Conservation (phyloP, 2,113 vertebrate species). For the Mungos mungo region DNA sequence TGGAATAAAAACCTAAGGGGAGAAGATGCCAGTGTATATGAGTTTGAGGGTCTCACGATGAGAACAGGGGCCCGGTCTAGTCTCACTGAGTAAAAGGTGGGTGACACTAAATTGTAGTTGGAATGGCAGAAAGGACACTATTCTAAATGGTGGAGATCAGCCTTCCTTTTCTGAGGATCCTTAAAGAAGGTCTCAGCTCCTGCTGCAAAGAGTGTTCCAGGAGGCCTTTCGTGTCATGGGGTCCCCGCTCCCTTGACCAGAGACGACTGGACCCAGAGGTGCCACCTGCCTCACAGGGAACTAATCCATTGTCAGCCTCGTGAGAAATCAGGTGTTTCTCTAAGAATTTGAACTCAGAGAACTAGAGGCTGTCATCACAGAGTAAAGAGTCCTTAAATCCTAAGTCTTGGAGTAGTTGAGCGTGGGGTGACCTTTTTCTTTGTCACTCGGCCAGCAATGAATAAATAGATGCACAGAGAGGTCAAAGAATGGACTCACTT, state of each 20-base stretch:
- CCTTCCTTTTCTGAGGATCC: neutral
- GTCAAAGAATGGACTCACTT: neutral
- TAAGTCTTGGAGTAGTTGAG: neutral
- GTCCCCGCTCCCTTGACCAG: neutral
- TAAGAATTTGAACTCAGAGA: neutral
- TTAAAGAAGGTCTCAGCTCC: neutral
- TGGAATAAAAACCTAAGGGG: neutral
- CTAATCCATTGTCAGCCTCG: neutral
- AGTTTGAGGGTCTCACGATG: neutral
- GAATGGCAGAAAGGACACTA: neutral
- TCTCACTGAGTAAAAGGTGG: neutral
- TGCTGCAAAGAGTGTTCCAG: neutral
- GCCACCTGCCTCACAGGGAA: neutral
- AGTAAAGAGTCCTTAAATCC: neutral
- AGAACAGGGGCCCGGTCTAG: neutral
- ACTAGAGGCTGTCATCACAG: neutral
- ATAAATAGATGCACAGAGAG: neutral
- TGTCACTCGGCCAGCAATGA: neutral
- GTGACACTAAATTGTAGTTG: neutral
- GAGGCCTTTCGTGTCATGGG: neutral
- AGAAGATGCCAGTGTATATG: neutral
- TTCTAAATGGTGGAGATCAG: neutral
- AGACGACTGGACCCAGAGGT: neutral
- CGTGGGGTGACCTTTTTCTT: neutral
- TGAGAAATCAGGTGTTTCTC: neutral